Conservation (phyloP, 2,888 invertebrate genomes). For the Lutraria lutraria region DNA sequence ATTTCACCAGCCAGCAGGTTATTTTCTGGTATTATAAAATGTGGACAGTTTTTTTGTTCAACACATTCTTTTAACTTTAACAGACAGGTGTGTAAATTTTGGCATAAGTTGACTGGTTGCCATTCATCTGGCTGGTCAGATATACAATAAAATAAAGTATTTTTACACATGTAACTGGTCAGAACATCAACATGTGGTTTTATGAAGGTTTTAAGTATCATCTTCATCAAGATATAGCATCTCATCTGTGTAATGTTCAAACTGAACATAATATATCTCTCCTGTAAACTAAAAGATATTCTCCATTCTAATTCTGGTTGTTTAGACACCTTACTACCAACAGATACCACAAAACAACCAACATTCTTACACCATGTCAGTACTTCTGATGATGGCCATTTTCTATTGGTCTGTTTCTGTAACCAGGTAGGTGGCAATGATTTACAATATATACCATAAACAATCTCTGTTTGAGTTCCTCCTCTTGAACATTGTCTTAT, state of each 20-base stretch:
- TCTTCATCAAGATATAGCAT: conserved; percentile 8
- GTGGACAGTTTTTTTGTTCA: too few species aligned
- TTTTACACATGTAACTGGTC: conserved; percentile 24
- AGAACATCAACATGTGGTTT: not conserved
- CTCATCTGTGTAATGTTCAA: not conserved
- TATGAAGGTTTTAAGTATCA: conserved; percentile 7
- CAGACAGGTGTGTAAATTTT: not conserved
- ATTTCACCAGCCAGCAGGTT: too few species aligned
- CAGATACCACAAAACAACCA: conserved; percentile 25
- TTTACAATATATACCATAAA: not conserved
- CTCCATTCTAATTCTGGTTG: conserved; percentile 7
- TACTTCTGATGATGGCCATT: too few species aligned
- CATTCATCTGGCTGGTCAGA: not conserved
- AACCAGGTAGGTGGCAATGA: not conserved
- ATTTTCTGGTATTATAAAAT: too few species aligned
- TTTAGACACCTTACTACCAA: not conserved
- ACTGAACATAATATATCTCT: too few species aligned
- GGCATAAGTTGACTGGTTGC: not conserved
- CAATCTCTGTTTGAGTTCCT: not conserved
- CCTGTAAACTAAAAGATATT: too few species aligned
- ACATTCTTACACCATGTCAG: not conserved
- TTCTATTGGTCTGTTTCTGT: too few species aligned
- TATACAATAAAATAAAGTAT: conserved; percentile 7
- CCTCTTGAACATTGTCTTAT: not conserved
- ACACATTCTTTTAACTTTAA: too few species aligned